Conservation (phyloP, 2,113 vertebrate genomes). For the Stegastes partitus region DNA sequence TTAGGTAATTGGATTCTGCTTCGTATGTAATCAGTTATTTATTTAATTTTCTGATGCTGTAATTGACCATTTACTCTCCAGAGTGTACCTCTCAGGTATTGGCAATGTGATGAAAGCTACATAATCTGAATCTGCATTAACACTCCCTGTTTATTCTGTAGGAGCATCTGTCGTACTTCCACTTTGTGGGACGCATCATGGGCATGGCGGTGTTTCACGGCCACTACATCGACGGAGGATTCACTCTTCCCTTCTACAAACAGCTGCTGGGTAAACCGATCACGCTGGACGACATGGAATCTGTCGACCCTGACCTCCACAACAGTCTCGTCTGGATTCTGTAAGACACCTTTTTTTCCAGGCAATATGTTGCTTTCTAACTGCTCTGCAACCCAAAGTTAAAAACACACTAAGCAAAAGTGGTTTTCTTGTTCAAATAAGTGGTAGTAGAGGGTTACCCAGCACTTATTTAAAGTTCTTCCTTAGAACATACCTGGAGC, state of each 20-base stretch:
- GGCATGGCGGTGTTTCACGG: constrained; percentile 99
- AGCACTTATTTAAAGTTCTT: too few species aligned
- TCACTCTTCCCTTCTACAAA: constrained; percentile 98
- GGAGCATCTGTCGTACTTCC: constrained; percentile 99
- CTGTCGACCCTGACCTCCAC: constrained; percentile 98
- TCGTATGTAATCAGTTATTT: too few species aligned
- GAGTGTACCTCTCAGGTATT: too few species aligned
- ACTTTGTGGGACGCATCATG: constrained; percentile 98
- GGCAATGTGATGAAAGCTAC: not conserved
- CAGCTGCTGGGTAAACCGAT: constrained; percentile 98
- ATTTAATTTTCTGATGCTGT: not conserved
- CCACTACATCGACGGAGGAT: constrained; percentile 98
- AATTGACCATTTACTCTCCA: too few species aligned
- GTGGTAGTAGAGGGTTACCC: not conserved
- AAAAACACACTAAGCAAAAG: not conserved
- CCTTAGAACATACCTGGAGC: too few species aligned
- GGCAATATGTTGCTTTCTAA: not conserved
- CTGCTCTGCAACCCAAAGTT: not conserved
- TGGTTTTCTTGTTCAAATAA: not conserved
- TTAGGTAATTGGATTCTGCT: too few species aligned
- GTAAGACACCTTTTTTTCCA: constrained; percentile 81
- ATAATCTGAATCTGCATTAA: not conserved
- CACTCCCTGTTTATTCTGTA: constrained; percentile 58
- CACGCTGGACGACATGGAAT: constrained; percentile 98
- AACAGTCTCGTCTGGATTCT: constrained; percentile 99